These are phyloP conservation scores for Morinoia aosen DNA, from an alignment of 2,888 invertebrate species.

Conservation along the genomic window DNA sequence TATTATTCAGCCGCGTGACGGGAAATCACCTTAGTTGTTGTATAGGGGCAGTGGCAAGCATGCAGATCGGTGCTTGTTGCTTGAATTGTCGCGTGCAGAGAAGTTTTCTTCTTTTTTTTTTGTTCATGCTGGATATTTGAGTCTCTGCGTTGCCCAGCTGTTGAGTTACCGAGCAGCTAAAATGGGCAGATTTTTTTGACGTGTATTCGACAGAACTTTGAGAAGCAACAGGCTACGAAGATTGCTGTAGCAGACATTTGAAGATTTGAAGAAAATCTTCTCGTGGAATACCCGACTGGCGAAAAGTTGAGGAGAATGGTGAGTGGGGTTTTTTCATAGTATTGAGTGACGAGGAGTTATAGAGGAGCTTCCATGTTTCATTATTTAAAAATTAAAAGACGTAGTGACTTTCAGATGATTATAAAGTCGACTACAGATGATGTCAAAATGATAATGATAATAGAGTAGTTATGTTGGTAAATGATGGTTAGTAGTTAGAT, in stretches of 20 bases:
- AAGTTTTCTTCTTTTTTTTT: background rate
- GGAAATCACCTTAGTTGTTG: background rate
- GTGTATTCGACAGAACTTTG: background rate
- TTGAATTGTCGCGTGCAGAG: background rate
- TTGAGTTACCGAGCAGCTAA: background rate
- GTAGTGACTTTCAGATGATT: background rate
- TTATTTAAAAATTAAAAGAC: no score
- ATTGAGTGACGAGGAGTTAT: background rate
- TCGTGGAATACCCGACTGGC: background rate
- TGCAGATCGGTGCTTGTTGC: background rate
- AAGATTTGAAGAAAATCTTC: background rate
- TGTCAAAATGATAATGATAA: no score
- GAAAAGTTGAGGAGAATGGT: background rate
- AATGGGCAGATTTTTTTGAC: background rate
- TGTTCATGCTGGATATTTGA: no score
- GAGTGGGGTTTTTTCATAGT: background rate
- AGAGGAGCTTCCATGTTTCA: background rate
- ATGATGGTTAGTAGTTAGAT: no score
- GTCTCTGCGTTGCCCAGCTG: no score
- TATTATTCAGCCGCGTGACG: background rate
- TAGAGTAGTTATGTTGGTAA: no score
- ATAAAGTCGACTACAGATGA: no score
- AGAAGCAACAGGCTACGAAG: background rate
- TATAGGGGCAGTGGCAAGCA: background rate
- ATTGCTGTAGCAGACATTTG: background rate